Percentiles rank a stretch among this genome's conserved stretches.
These are phyloP conservation scores for Frieseomelitta varia DNA, from an alignment of 1,140 invertebrate genomes.

Conservation along the genomic window DNA sequence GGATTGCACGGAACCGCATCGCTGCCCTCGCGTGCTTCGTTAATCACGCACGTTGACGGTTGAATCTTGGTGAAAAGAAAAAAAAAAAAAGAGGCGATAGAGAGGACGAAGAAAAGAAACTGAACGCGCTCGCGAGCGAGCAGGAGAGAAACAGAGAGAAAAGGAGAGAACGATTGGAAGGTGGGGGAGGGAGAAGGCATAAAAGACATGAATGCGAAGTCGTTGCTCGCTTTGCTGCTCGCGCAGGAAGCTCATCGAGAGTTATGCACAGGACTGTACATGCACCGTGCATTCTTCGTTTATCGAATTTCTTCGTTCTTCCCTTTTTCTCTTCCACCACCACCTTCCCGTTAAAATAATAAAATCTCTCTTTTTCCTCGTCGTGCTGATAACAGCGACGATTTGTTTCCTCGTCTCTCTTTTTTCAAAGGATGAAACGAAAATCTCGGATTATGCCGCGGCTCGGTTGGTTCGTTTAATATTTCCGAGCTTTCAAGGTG, in stretches of 20 bases:
- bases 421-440: not conserved
- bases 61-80: constrained; percentile 50
- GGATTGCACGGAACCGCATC: constrained; percentile 1
- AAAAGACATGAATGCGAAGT: constrained; percentile 10
- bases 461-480: too few species aligned
- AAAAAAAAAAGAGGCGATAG: not conserved
- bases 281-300: constrained; percentile 56
- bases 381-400: not conserved
- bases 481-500: not conserved
- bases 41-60: constrained; percentile 54
- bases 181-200: not conserved
- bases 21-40: constrained; percentile 43
- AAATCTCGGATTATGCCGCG: not conserved
- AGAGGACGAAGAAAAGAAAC: not conserved
- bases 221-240: constrained; percentile 22
- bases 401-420: not conserved
- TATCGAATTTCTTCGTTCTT: constrained; percentile 55
- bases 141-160: not conserved
- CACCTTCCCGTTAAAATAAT: constrained; percentile 46
- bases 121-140: not conserved
- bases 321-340: too few species aligned
- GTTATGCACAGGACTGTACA: constrained; percentile 56
- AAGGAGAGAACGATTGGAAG: not conserved
- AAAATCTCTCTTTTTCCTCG: constrained; percentile 19
- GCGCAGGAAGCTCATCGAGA: constrained; percentile 18